A percentile compares a stretch with the other conserved stretches of the same genome.
These are phyloP conservation scores for Anoplophora glabripennis DNA, from an alignment of 1,140 invertebrate genomes.

Conservation along the genomic window DNA sequence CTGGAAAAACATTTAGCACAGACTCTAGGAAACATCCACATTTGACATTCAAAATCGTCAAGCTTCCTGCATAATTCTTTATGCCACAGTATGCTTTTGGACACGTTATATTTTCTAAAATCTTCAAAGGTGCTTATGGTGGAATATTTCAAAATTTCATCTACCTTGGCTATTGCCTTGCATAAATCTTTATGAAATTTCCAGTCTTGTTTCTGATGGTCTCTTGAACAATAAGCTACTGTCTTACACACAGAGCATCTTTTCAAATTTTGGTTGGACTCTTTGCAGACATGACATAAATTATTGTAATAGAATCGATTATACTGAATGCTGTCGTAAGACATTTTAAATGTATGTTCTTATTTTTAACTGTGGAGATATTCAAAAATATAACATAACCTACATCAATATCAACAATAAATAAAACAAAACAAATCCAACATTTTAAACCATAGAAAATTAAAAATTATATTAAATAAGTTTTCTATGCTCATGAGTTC, in stretches of 20 bases:
- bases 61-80: slow-evolving; percentile 25
- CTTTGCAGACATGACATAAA: slow-evolving; percentile 43
- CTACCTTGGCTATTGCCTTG: slow-evolving; percentile 49
- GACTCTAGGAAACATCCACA: slow-evolving; percentile 44
- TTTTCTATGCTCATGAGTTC: too few relatives aligned
- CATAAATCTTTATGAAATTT: slow-evolving; percentile 61
- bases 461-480: too few relatives aligned
- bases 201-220: slow-evolving; percentile 69
- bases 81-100: slow-evolving; percentile 15
- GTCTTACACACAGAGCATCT: slow-evolving; percentile 61
- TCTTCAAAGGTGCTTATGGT: slow-evolving; percentile 19
- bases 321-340: neutral
- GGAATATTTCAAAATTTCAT: slow-evolving; percentile 11
- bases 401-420: too few relatives aligned
- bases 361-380: too few relatives aligned
- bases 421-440: too few relatives aligned
- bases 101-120: slow-evolving; percentile 20
- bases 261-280: slow-evolving; percentile 20
- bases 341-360: neutral
- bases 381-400: too few relatives aligned
- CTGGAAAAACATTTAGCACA: slow-evolving; percentile 38
- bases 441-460: too few relatives aligned
- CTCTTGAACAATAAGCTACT: slow-evolving; percentile 59
- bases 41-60: slow-evolving; percentile 28
- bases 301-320: slow-evolving; percentile 34